Evolutionary conservation across 2,113 vertebrate species (phyloP), one percentile per base, ranked within the genome.

Genomic region (Onychostoma macrolepis): DNA sequence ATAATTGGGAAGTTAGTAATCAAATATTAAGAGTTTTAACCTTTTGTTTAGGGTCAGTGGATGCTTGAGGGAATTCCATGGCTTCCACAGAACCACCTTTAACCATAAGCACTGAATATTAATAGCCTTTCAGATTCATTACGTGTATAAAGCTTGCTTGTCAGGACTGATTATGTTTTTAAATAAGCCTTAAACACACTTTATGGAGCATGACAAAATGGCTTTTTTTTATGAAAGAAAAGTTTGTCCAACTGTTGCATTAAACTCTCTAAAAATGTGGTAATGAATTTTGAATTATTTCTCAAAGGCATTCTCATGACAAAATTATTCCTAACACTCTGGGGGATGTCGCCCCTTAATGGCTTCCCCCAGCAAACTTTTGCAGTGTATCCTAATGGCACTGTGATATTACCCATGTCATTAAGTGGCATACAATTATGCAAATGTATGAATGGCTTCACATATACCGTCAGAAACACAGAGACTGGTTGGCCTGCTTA

Each of bases 331-430:
- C 50, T 24, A 61, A 74, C 67, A 80, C 79, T 58, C 36, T 63
- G 12, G 78, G 77, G 30, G 11, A 87, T 61, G 56, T 78, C 13
- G 53, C 19, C 86, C 50, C 28, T 48, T 82, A 89, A 87, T 87
- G 83, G 53, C 74, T 89, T 87, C 50, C 79, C 33, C 83, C 53
- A 78, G 85, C 79, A 86, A 79, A 89, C 48, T 36, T 87, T 78
- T 78, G 45, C 80, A 67, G 74, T 82, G 71, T 76, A 81, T 85
- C 41, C 56, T 85, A 85, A 84, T 87, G 85, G 79, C 50, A 71
- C 81, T 53, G 1, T 71, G 81, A 71, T 71, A 83, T 71, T 71
- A 83, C 80, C 80, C 81, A 69, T 83, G 80, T 50, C 63, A 71
- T 83, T 83, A 83, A 83, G 71, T 63, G 17, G 65, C 65, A 83